Conservation (phyloP, 2,888 invertebrate species). For the Pyrochroa serraticornis region DNA sequence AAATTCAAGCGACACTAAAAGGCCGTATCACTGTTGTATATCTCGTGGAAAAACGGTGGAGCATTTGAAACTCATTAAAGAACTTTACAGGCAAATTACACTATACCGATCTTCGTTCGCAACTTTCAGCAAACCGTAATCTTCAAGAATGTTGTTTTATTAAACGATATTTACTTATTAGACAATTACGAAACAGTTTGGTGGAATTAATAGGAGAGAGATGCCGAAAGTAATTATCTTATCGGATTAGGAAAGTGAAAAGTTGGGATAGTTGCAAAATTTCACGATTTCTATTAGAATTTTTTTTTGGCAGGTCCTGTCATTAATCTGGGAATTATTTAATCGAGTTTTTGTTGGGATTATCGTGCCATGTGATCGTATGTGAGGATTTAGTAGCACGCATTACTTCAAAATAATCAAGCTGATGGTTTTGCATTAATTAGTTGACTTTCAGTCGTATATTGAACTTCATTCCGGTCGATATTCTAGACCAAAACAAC, state of each 20-base stretch:
- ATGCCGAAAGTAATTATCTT: background rate
- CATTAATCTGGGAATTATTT: too few species aligned
- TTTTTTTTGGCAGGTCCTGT: background rate
- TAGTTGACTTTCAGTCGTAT: too few species aligned
- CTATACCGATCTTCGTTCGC: conserved; percentile 12
- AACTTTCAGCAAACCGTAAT: conserved; percentile 8
- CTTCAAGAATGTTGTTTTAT: conserved; percentile 23
- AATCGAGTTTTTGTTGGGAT: too few species aligned
- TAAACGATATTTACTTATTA: conserved; percentile 17
- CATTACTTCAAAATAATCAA: too few species aligned
- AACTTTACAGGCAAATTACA: conserved; percentile 17
- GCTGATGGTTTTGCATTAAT: too few species aligned
- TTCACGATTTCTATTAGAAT: background rate
- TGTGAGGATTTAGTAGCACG: too few species aligned
- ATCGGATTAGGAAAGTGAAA: background rate
- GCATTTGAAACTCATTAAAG: conserved; percentile 26
- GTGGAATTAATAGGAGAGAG: too few species aligned
- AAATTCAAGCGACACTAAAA: background rate
- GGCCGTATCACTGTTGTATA: background rate
- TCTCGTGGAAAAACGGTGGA: conserved; percentile 1
- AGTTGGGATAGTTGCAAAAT: background rate
- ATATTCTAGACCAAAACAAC: too few species aligned
- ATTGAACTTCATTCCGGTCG: too few species aligned
- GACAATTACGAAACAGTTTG: conserved; percentile 3
- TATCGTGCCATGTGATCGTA: too few species aligned